A percentile compares a stretch with the other conserved stretches of the same genome.
Conservation (phyloP, 2,113 vertebrate species). For the Merops nubicus region DNA sequence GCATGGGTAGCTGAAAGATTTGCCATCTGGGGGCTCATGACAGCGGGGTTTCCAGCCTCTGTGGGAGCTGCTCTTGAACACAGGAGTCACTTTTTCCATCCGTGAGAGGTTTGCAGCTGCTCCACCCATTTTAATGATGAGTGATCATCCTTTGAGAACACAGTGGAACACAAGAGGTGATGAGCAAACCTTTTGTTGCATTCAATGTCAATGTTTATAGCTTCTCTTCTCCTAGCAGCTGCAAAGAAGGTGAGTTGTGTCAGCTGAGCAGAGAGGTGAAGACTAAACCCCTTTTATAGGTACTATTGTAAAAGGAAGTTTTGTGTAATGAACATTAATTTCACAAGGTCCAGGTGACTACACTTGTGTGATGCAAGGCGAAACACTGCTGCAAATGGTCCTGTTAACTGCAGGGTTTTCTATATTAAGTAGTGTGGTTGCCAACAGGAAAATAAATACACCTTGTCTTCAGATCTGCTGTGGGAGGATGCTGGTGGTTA, state of each 20-base stretch:
- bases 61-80: neutral
- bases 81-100: slow-evolving; percentile 47
- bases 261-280: neutral
- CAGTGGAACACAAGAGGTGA: neutral
- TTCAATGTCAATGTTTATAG: slow-evolving; percentile 32
- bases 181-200: slow-evolving; percentile 43
- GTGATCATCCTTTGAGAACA: neutral
- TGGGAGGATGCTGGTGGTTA: neutral
- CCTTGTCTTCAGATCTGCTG: accelerated
- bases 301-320: neutral
- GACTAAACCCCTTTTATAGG: neutral
- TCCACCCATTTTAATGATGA: slow-evolving; percentile 63
- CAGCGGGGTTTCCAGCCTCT: neutral
- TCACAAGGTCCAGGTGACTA: slow-evolving; percentile 12
- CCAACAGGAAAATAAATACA: neutral
- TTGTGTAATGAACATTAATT: neutral
- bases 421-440: neutral
- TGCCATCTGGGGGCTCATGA: neutral
- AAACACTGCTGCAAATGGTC: neutral
- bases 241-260: neutral
- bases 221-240: slow-evolving; percentile 48
- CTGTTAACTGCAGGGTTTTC: neutral
- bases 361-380: neutral
- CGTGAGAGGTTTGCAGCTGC: neutral
- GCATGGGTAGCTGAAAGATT: neutral